Evolutionary conservation across 2,888 invertebrate genomes (phyloP).

Genomic region (Drosophila subquinaria): DNA sequence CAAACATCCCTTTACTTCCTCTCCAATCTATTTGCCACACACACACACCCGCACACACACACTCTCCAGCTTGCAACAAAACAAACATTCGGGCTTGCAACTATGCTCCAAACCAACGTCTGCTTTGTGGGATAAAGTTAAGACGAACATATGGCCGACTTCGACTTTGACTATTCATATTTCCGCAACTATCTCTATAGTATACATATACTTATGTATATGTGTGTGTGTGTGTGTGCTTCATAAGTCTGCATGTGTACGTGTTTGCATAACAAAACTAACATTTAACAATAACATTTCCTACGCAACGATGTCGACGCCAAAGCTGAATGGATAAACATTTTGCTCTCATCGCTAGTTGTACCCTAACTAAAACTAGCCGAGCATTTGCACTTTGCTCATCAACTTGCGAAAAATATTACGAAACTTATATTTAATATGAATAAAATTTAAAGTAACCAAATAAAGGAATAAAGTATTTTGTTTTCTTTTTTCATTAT

Average conservation of each 20-base stretch:
- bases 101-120: conserved; percentile 27
- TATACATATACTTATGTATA: conserved; percentile 2
- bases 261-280: conserved; percentile 79
- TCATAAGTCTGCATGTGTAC: conserved; percentile 44
- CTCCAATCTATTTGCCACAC: not conserved
- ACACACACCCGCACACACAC: not conserved
- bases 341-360: conserved; percentile 50
- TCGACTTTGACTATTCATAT: conserved; percentile 80
- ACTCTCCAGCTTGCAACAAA: not conserved
- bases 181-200: conserved; percentile 40
- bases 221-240: conserved; percentile 22
- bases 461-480: too few relatives aligned
- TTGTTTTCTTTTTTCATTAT: too few relatives aligned
- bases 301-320: conserved; percentile 73
- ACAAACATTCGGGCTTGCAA: conserved; percentile 19
- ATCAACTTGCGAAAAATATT: too few relatives aligned
- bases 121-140: conserved; percentile 75
- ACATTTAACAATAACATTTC: conserved; percentile 80
- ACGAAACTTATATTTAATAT: too few relatives aligned
- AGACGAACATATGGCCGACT: conserved; percentile 72
- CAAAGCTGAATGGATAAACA: conserved; percentile 76
- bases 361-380: conserved; percentile 25
- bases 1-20: not conserved
- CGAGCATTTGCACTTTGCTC: not conserved
- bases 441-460: too few relatives aligned